Conservation (phyloP, 2,797 vertebrate genomes). For the Lindbergichthys nudifrons region DNA sequence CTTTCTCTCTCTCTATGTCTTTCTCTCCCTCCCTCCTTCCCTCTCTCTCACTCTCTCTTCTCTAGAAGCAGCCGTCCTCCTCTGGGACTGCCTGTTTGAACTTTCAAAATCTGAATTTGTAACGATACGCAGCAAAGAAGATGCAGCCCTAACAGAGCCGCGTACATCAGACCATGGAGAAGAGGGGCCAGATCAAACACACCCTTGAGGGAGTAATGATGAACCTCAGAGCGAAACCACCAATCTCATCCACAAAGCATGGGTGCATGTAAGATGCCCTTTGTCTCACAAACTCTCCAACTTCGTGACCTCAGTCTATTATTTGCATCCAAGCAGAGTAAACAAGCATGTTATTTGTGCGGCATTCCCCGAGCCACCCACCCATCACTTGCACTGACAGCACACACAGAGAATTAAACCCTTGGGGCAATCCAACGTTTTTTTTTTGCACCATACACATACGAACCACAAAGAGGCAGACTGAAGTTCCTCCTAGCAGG, state of each 20-base stretch:
- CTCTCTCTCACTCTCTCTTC: constrained; percentile 30
- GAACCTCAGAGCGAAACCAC: constrained; percentile 53
- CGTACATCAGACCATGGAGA: constrained; percentile 45
- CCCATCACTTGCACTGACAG: constrained; percentile 58
- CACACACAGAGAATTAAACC: constrained; percentile 65
- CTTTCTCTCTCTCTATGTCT: constrained; percentile 12
- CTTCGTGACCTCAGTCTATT: constrained; percentile 73
- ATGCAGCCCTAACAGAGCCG: constrained; percentile 49
- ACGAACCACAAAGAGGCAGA: constrained; percentile 71
- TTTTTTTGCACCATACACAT: constrained; percentile 58
- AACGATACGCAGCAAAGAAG: constrained; percentile 62
- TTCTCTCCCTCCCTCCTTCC: constrained; percentile 25
- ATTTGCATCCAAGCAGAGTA: constrained; percentile 74
- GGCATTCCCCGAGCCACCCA: constrained; percentile 69
- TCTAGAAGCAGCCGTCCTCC: constrained; percentile 70
- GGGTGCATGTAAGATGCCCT: constrained; percentile 51
- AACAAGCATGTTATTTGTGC: constrained; percentile 74
- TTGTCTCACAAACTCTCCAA: constrained; percentile 58
- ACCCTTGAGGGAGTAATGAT: constrained; percentile 55
- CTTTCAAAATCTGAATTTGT: constrained; percentile 76
- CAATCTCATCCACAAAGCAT: constrained; percentile 48
- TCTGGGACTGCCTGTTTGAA: constrained; percentile 74
- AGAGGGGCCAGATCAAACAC: constrained; percentile 68
- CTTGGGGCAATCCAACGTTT: constrained; percentile 52
- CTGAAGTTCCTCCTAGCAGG: constrained; percentile 55